phyloP scores from a whole-genome alignment of 2,113 vertebrate genomes.

The Hucho hucho region DNA sequence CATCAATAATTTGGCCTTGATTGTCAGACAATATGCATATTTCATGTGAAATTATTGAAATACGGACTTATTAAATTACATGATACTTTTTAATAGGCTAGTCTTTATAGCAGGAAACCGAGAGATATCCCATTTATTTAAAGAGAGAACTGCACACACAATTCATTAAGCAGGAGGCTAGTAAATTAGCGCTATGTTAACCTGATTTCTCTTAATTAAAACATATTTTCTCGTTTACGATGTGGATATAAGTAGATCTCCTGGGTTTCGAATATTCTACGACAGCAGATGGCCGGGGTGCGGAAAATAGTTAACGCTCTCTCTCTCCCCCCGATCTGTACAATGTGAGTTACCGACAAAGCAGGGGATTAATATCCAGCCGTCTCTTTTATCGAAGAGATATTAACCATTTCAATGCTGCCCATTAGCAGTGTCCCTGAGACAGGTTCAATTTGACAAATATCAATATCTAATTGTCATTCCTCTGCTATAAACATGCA shows the following conservation, averaged over 20 bases:
- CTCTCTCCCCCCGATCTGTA: constrained; percentile 74
- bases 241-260: constrained; percentile 94
- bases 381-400: constrained; percentile 74
- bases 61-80: constrained; percentile 21
- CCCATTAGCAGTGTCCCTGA: constrained; percentile 8
- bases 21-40: constrained; percentile 15
- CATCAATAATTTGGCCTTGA: not conserved
- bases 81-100: constrained; percentile 83
- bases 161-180: constrained; percentile 89
- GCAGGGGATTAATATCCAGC: constrained; percentile 88
- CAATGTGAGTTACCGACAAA: constrained; percentile 79
- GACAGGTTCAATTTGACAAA: constrained; percentile 6
- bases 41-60: constrained; percentile 61
- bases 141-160: constrained; percentile 87
- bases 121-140: constrained; percentile 86
- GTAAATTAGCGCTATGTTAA: constrained; percentile 91
- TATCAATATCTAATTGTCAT: constrained; percentile 8
- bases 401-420: constrained; percentile 77
- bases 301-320: constrained; percentile 88
- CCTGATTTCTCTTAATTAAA: constrained; percentile 93
- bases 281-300: constrained; percentile 96
- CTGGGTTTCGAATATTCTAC: constrained; percentile 88
- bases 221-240: constrained; percentile 93
- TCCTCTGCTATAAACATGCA: not conserved
- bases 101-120: constrained; percentile 78